These are phyloP conservation scores for Gouania willdenowi DNA, from an alignment of 2,797 vertebrate genomes.

Conservation along the genomic window DNA sequence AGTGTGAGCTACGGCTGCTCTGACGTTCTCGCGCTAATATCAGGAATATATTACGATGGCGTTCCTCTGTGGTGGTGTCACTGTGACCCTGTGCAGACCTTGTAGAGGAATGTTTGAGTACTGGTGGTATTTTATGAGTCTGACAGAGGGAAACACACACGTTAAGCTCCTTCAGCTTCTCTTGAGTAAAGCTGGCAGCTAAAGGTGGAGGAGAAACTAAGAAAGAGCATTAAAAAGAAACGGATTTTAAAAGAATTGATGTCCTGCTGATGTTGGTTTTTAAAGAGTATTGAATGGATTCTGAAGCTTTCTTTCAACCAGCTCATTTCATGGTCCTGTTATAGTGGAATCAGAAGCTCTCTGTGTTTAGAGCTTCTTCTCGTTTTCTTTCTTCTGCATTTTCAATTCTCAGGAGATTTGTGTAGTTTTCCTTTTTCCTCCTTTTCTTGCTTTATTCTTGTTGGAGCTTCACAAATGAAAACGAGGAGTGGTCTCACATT, in stretches of 20 bases:
- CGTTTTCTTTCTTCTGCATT: conserved; percentile 22
- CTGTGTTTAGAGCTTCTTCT: conserved; percentile 48
- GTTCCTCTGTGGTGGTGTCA: too few species aligned
- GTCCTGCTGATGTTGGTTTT: conserved; percentile 49
- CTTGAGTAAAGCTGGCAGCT: conserved; percentile 10
- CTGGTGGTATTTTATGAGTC: too few species aligned
- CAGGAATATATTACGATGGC: too few species aligned
- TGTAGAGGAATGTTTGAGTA: background rate
- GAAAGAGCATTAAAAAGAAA: conserved; percentile 7
- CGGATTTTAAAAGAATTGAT: conserved; percentile 39
- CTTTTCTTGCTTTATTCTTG: conserved; percentile 4
- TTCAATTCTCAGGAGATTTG: conserved; percentile 50
- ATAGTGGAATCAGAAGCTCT: conserved; percentile 55
- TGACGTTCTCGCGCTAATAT: too few species aligned
- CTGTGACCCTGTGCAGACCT: background rate
- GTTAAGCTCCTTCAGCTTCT: conserved; percentile 9
- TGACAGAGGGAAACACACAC: too few species aligned
- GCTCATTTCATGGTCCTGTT: conserved; percentile 67
- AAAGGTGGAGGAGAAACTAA: conserved; percentile 24
- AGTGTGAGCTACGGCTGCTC: too few species aligned
- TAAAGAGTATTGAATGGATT: conserved; percentile 60
- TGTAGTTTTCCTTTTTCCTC: conserved; percentile 27
- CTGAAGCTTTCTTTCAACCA: conserved; percentile 65
- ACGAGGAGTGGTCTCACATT: too few species aligned
- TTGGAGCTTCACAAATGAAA: too few species aligned